Evolutionary conservation across 1,140 invertebrate species (phyloP).

Genomic region (Nasonia vitripennis): DNA sequence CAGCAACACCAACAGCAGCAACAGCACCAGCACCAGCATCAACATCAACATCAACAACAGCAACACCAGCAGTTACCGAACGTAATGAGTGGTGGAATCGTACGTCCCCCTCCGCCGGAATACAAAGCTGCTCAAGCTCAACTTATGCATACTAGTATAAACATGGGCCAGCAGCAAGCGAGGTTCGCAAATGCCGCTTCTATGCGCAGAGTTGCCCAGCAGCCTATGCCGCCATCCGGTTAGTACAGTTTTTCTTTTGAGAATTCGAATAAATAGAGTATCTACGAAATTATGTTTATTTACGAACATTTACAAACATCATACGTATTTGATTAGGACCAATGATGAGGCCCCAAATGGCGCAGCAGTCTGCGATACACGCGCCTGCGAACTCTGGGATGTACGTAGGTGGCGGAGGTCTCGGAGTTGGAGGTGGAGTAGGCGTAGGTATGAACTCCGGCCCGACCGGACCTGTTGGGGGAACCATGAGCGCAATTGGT

Average conservation of each 20-base stretch:
- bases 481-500: slow-evolving; percentile 70
- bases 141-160: slow-evolving; percentile 77
- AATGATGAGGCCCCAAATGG: slow-evolving; percentile 81
- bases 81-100: slow-evolving; percentile 69
- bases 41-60: slow-evolving; percentile 54
- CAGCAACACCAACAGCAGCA: slow-evolving; percentile 40
- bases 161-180: slow-evolving; percentile 70
- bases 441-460: slow-evolving; percentile 58
- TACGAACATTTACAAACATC: not conserved
- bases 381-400: slow-evolving; percentile 69
- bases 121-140: slow-evolving; percentile 82
- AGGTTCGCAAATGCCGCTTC: slow-evolving; percentile 75
- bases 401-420: slow-evolving; percentile 70
- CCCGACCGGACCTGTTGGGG: slow-evolving; percentile 63
- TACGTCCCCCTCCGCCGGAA: slow-evolving; percentile 84
- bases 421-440: slow-evolving; percentile 54
- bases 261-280: not conserved
- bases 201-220: slow-evolving; percentile 79
- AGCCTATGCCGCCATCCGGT: slow-evolving; percentile 82
- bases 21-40: slow-evolving; percentile 32
- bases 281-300: not conserved
- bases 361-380: slow-evolving; percentile 70
- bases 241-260: slow-evolving; percentile 47
- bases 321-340: slow-evolving; percentile 72
- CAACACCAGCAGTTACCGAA: slow-evolving; percentile 71